A percentile compares a stretch with the other conserved stretches of the same genome.
Conservation (phyloP, 1,140 invertebrate genomes). For the Aphelinus certus region DNA sequence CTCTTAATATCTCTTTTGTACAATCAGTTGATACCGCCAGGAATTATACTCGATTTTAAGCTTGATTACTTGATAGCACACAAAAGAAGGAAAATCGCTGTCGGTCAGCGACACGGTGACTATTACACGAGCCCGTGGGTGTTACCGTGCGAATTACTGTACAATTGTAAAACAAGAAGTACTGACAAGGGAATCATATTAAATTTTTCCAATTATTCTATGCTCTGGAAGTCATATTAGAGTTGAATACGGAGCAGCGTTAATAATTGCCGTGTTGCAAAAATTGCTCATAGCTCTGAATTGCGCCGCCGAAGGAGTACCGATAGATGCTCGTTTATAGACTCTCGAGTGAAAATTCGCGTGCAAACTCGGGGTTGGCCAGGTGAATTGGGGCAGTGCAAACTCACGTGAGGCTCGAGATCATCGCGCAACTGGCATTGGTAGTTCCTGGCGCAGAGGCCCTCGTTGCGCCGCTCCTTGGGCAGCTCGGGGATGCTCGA, state of each 20-base stretch:
- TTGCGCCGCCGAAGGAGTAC: too few species aligned
- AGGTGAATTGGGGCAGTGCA: not conserved
- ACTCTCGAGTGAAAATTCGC: too few species aligned
- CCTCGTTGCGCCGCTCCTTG: slow-evolving; percentile 50
- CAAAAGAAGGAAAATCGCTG: slow-evolving; percentile 8
- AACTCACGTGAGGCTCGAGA: slow-evolving; percentile 52
- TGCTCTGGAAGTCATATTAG: too few species aligned
- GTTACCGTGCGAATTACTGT: slow-evolving; percentile 26
- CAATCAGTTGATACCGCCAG: not conserved
- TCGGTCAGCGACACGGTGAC: slow-evolving; percentile 25
- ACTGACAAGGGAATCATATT: too few species aligned
- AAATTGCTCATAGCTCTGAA: too few species aligned
- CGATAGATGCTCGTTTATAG: too few species aligned
- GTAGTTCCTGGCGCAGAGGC: slow-evolving; percentile 57
- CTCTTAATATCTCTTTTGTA: not conserved
- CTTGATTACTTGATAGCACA: slow-evolving; percentile 59
- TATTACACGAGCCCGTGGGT: not conserved
- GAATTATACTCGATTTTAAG: slow-evolving; percentile 6
- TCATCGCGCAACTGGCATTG: slow-evolving; percentile 54
- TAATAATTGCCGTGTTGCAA: too few species aligned
- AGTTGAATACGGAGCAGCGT: too few species aligned
- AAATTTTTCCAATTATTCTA: too few species aligned
- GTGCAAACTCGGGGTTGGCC: too few species aligned
- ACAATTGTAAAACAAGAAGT: slow-evolving; percentile 18
- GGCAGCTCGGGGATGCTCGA: slow-evolving; percentile 50